Evolutionary conservation across 2,888 invertebrate species (phyloP).

Genomic region (Eupithecia insigniata): DNA sequence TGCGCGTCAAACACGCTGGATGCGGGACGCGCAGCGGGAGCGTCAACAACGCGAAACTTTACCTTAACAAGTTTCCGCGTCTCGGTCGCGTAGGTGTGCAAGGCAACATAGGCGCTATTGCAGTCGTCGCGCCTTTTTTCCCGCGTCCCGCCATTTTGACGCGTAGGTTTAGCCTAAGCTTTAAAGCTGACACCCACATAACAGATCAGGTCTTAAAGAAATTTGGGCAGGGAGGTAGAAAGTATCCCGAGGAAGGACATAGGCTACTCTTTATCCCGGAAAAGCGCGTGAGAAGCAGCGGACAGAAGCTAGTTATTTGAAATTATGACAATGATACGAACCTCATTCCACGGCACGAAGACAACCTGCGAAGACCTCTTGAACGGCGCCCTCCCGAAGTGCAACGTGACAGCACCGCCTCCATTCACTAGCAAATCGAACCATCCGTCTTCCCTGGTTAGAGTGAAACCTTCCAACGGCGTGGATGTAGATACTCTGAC

Average conservation of each 20-base stretch:
- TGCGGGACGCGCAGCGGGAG: no score
- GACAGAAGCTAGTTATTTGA: neutral
- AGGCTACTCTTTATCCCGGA: neutral
- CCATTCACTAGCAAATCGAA: constrained; percentile 99
- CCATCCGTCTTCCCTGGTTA: constrained; percentile 96
- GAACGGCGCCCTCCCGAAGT: constrained; percentile 96
- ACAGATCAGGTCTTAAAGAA: neutral
- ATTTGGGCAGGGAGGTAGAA: neutral
- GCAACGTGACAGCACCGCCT: constrained; percentile 97
- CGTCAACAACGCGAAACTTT: no score
- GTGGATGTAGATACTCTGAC: constrained; percentile 97
- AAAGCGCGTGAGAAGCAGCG: neutral
- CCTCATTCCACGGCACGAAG: constrained; percentile 98
- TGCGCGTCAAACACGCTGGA: no score
- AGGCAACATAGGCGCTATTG: no score
- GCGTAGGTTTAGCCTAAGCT: no score
- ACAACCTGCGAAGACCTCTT: constrained; percentile 94
- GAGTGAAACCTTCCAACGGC: constrained; percentile 97
- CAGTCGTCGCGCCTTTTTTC: no score
- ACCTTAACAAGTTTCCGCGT: no score
- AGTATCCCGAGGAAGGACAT: neutral
- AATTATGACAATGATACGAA: constrained; percentile 51
- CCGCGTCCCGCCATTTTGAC: no score
- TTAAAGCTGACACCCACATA: neutral
- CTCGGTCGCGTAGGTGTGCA: no score